These are phyloP conservation scores for Paralinhomoeus sp. DNA, from an alignment of 2,888 invertebrate genomes.

Conservation along the genomic window DNA sequence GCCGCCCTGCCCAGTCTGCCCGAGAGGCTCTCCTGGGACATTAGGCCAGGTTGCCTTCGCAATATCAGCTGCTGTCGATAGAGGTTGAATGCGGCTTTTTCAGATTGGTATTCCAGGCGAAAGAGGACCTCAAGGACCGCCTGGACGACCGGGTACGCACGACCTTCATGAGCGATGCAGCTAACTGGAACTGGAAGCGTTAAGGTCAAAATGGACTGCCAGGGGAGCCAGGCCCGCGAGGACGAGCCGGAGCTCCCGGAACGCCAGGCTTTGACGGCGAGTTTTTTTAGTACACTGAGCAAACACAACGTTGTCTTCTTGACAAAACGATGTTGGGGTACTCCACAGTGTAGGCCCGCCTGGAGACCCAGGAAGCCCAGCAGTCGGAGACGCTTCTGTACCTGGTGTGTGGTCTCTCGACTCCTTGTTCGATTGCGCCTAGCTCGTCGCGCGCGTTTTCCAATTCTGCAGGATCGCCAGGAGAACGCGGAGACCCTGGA, in stretches of 20 bases:
- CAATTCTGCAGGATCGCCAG: neutral
- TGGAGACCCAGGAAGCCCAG: neutral
- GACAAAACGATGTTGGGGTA: too few relatives aligned
- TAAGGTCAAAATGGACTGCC: neutral
- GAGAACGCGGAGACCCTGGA: slow-evolving; percentile 1
- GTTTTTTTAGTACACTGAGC: too few relatives aligned
- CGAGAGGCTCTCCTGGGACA: neutral
- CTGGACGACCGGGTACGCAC: neutral
- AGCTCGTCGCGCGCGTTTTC: too few relatives aligned
- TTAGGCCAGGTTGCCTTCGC: neutral
- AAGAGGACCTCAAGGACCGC: slow-evolving; percentile 1
- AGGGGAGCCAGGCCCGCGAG: neutral
- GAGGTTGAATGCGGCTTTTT: too few relatives aligned
- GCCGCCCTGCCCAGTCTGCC: slow-evolving; percentile 1
- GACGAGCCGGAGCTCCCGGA: slow-evolving; percentile 1
- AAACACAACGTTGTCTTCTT: too few relatives aligned
- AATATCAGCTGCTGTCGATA: too few relatives aligned
- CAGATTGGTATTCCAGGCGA: neutral
- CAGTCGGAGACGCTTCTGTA: neutral
- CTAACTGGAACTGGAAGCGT: neutral
- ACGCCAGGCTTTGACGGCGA: slow-evolving; percentile 1
- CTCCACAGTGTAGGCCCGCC: too few relatives aligned
- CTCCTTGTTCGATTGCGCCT: too few relatives aligned
- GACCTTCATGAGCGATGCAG: neutral
- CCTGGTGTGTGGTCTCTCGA: neutral